Base-by-base conservation (phyloP, 1,140 invertebrate genomes). In the Drosophila biarmipes region DNA sequence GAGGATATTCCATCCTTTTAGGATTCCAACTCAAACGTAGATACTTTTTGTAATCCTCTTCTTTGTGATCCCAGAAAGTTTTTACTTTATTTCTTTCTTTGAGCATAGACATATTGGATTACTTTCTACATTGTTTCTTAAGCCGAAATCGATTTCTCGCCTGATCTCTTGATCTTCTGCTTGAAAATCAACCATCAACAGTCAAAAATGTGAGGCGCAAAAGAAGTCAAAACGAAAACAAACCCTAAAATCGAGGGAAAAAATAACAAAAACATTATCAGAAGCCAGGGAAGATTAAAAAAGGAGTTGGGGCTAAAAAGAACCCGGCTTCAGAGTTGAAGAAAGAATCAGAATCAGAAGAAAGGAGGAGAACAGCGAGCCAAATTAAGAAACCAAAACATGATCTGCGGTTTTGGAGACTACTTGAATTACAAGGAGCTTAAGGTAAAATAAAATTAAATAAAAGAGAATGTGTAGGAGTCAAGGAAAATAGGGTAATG, bases 91-190 rank as follows among this genome's bases (percentile, higher is more conserved):
- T 29, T 29, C 27, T 11, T 46, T 19, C 29, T 56, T 57, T 56
- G 4, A 56, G 29, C 27, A 56, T 46, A 17, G n/a, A n/a, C 0
- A 11, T 43, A 55, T 55, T 19, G n/a, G 43, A 55, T 55, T 55
- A 55, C 52, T 12, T 6, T 8, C 43, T 15, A 6, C n/a, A 5
- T 38, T 38, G 2, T 10, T 31, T 10, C 7, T 31, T 31, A 31
- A 31, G 29, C 10, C 4, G 4, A 19, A 43, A 12, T 19, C 40
- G 17, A 42, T 8, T 19, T 1, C 10, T 45, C 10, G 45, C 12
- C 46, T 64, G 31, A 48, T 61, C 31, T 31, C 55, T 64, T 61
- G 24, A 59, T 48, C 31, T 42, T 46, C 38, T 64, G 14, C 29
- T 58, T 46, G 31, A 34, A 64, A 21, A 46, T 38, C 37, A 29